phyloP scores from a whole-genome alignment of 2,797 vertebrate species.

The Rhynchonycteris naso region DNA sequence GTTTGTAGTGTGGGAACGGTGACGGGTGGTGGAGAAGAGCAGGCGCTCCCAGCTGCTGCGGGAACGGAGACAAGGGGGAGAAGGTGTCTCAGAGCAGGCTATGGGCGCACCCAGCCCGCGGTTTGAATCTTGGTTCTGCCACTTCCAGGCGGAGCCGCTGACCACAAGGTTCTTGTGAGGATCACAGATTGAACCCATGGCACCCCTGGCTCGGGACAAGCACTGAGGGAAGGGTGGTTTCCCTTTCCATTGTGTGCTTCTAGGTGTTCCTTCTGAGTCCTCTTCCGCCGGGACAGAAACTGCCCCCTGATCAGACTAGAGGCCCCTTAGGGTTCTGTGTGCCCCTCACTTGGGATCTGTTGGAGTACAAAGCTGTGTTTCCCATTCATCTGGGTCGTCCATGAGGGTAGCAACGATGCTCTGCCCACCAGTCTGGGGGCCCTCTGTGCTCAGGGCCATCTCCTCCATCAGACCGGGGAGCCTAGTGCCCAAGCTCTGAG shows the following conservation, averaged over 20 bases:
- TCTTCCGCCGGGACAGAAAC: neutral
- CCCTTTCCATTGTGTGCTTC: neutral
- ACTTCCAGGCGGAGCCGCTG: neutral
- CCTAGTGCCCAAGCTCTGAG: neutral
- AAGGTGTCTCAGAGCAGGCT: too few relatives aligned
- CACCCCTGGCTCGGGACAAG: too few relatives aligned
- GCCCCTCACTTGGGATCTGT: neutral
- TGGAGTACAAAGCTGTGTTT: too few relatives aligned
- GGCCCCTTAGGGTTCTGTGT: neutral
- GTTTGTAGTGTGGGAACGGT: neutral
- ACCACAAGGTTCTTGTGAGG: neutral
- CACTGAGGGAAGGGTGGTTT: neutral
- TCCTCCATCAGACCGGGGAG: neutral
- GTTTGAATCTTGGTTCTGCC: neutral
- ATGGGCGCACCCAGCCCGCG: neutral
- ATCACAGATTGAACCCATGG: neutral
- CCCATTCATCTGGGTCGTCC: neutral
- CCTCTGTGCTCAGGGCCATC: neutral
- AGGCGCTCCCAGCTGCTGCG: too few relatives aligned
- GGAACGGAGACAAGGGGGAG: too few relatives aligned
- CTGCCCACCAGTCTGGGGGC: neutral
- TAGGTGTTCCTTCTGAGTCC: neutral
- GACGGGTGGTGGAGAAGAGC: neutral
- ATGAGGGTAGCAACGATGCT: neutral
- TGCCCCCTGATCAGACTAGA: neutral